Percentiles rank a stretch among this genome's conserved stretches.
These are phyloP conservation scores for Neostethus bicornis DNA, from an alignment of 2,797 vertebrate genomes.

Conservation along the genomic window DNA sequence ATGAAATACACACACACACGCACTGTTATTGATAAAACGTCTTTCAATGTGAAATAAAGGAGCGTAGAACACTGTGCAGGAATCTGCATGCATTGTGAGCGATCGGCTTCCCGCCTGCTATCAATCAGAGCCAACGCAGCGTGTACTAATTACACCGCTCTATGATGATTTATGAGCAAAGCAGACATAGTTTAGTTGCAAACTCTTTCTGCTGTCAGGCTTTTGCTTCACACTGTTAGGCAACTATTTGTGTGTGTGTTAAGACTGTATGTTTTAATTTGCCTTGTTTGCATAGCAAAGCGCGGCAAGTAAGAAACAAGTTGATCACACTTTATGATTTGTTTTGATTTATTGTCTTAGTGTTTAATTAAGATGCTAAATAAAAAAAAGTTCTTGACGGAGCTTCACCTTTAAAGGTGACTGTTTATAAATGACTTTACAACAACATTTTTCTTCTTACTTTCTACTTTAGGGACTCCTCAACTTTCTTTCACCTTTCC, in stretches of 20 bases:
- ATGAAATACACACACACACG: background rate
- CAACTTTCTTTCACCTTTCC: background rate
- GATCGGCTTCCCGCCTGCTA: constrained; percentile 43
- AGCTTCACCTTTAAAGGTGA: constrained; percentile 2
- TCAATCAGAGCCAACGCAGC: constrained; percentile 59
- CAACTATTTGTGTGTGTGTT: constrained; percentile 4
- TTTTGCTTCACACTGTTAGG: constrained; percentile 22
- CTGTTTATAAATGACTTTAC: constrained; percentile 1
- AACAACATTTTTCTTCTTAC: background rate
- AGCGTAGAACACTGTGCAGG: constrained; percentile 12
- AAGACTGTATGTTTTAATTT: constrained; percentile 10
- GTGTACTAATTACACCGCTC: constrained; percentile 63
- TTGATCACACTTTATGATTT: constrained; percentile 18
- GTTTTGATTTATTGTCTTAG: constrained; percentile 17
- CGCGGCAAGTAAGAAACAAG: background rate
- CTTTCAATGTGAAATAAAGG: constrained; percentile 28
- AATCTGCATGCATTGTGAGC: constrained; percentile 25
- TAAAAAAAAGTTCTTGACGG: constrained; percentile 12
- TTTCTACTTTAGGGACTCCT: background rate
- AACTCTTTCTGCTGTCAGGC: constrained; percentile 27
- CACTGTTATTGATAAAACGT: constrained; percentile 34
- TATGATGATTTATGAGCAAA: constrained; percentile 64
- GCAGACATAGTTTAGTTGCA: constrained; percentile 41
- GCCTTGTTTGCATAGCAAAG: constrained; percentile 6
- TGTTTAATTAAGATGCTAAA: constrained; percentile 24